Percentiles rank a stretch among this genome's conserved stretches.
phyloP scores from a whole-genome alignment of 2,113 vertebrate species.

The Neotragus pygmaeus region DNA sequence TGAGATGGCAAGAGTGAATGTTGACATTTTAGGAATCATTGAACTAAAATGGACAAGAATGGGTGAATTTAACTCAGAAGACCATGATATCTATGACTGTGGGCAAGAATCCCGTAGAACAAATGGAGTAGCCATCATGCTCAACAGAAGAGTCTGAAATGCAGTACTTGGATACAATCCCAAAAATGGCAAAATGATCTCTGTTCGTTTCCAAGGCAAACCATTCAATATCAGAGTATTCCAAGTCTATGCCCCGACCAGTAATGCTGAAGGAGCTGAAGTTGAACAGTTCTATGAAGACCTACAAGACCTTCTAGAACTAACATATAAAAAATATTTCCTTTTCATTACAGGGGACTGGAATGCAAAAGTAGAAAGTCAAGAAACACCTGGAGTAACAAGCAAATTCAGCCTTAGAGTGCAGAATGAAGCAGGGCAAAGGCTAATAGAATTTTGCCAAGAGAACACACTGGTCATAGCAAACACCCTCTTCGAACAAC shows the following conservation, averaged over 20 bases:
- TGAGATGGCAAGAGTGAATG: not conserved
- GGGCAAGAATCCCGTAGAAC: not conserved
- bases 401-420: not conserved
- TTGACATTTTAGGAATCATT: not conserved
- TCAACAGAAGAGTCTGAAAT: not conserved
- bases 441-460: not conserved
- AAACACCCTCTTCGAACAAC: not conserved
- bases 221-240: not conserved
- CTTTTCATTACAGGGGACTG: not conserved
- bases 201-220: not conserved
- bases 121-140: not conserved
- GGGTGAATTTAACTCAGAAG: not conserved
- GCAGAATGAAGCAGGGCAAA: not conserved
- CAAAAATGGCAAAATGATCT: not conserved
- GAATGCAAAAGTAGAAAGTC: not conserved
- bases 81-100: not conserved
- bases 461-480: not conserved
- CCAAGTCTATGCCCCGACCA: not conserved
- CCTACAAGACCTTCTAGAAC: not conserved
- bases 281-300: not conserved
- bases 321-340: not conserved
- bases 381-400: not conserved
- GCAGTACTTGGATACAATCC: not conserved
- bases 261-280: not conserved
- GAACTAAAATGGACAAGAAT: not conserved